These are phyloP conservation scores for Hoplostethus atlanticus DNA, from an alignment of 2,797 vertebrate genomes.

Conservation along the genomic window DNA sequence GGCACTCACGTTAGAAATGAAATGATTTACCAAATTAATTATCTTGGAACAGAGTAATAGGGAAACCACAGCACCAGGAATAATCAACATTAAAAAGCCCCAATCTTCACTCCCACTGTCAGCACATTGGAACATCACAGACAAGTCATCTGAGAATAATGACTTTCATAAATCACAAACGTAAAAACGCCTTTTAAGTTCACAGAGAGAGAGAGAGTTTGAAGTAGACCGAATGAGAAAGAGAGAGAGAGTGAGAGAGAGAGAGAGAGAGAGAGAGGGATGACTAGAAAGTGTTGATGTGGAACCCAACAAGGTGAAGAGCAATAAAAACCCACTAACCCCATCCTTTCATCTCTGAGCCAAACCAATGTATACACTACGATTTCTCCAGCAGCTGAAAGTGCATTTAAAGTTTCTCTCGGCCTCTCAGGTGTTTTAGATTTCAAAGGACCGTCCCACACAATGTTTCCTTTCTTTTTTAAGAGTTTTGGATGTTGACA, in stretches of 20 bases:
- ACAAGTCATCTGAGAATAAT: neutral
- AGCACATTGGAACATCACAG: neutral
- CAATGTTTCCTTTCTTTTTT: constrained; percentile 20
- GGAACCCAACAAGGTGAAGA: constrained; percentile 21
- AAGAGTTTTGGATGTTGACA: constrained; percentile 6
- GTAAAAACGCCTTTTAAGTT: neutral
- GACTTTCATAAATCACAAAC: neutral
- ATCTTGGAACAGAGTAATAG: too few species aligned
- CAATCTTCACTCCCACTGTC: neutral
- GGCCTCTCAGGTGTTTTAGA: constrained; percentile 15
- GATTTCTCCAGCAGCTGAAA: constrained; percentile 34
- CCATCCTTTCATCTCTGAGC: constrained; percentile 39
- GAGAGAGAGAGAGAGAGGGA: neutral
- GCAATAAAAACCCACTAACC: constrained; percentile 14
- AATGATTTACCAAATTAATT: too few species aligned
- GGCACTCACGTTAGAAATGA: neutral
- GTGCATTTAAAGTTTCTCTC: constrained; percentile 23
- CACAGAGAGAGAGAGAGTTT: neutral
- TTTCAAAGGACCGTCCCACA: constrained; percentile 31
- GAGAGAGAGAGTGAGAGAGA: constrained; percentile 24
- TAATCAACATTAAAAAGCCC: too few species aligned
- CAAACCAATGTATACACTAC: constrained; percentile 24
- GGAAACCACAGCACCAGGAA: too few species aligned
- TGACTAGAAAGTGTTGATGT: constrained; percentile 38
- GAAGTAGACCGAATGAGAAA: neutral